Conservation (phyloP, 2,888 invertebrate genomes). For the Megalurothrips usitatus region DNA sequence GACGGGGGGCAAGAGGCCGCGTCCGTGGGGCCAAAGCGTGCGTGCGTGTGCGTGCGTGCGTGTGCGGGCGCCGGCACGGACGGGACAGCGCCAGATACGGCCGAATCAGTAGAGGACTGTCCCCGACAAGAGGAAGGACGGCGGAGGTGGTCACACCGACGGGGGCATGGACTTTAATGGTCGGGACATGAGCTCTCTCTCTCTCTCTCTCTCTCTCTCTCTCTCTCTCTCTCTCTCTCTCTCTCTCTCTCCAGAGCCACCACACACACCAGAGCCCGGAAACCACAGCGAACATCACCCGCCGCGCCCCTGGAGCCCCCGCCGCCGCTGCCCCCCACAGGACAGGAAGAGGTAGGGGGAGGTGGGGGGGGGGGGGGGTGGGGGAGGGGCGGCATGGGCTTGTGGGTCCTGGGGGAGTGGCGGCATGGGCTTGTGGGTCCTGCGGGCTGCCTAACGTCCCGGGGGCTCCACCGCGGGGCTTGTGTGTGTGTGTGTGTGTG, state of each 20-base stretch:
- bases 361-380: neutral
- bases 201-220: neutral
- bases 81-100: neutral
- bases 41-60: neutral
- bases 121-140: too few species aligned
- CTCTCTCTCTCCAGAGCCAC: neutral
- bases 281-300: neutral
- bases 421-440: too few species aligned
- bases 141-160: neutral
- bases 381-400: too few species aligned
- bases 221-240: conserved; percentile 18
- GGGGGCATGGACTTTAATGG: neutral
- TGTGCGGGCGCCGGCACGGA: neutral
- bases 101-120: neutral
- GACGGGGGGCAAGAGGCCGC: neutral
- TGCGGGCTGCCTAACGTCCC: too few species aligned
- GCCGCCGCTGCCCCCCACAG: neutral
- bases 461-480: too few species aligned
- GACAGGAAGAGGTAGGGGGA: neutral
- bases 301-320: neutral
- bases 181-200: neutral
- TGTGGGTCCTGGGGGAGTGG: too few species aligned
- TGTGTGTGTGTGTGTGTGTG: too few species aligned
- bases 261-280: neutral
- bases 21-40: neutral